Conservation (phyloP, 2,113 vertebrate genomes). For the Proteles cristata region DNA sequence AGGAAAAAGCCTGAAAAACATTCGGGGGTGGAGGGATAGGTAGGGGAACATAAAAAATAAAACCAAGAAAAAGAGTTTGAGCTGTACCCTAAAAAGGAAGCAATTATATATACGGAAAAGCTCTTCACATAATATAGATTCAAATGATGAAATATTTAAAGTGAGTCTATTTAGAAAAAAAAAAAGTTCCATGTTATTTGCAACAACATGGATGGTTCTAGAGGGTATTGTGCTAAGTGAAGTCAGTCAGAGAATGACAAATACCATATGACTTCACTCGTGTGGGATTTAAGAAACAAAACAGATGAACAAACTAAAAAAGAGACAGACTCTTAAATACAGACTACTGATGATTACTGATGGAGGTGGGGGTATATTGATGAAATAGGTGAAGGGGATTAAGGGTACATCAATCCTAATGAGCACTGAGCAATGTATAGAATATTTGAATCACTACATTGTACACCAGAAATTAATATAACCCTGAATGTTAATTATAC, state of each 20-base stretch:
- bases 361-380: background rate
- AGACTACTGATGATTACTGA: background rate
- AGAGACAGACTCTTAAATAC: background rate
- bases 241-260: background rate
- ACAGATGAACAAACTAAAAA: background rate
- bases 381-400: background rate
- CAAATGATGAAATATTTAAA: background rate
- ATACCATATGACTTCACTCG: background rate
- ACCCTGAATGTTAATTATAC: background rate
- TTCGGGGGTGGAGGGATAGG: background rate
- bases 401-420: background rate
- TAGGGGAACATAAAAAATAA: background rate
- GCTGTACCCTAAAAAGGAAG: background rate
- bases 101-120: background rate
- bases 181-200: background rate
- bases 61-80: background rate
- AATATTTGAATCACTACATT: background rate
- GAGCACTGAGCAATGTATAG: background rate
- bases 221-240: background rate
- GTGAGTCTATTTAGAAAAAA: background rate
- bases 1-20: background rate
- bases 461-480: background rate
- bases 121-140: background rate
- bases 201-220: background rate
- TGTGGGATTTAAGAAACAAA: background rate